Base-by-base conservation (phyloP, 2,113 vertebrate species). In the Thamnophis sirtalis region DNA sequence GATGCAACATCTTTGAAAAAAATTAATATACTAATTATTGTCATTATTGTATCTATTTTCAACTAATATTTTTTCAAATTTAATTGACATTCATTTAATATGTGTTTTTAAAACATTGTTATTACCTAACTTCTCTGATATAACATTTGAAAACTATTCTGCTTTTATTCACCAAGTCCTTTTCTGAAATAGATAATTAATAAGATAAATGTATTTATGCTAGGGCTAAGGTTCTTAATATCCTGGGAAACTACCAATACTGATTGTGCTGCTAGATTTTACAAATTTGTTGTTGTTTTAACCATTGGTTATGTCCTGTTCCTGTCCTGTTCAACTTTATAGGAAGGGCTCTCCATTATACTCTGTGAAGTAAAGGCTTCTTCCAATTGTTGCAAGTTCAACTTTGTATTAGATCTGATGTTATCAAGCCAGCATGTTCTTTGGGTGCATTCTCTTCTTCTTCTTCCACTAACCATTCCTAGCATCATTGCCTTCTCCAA, bases 1-100 rank as follows among this genome's bases (percentile, higher is more conserved):
- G 90, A 87, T 26, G 21, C 26, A 6, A n/a, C 56, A 4, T 10
- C 24, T 80, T 88, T 53, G 1, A 3, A 60, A 60, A 87, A 88
- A 92, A 87, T 15, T 58, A 89, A 6, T 2, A 84, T 28, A 10
- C 56, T 11, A 22, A 33, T 50, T 21, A 51, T 50, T 89, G 86
- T 56, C 0, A 68, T 0, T 0, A 3, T 91, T 80, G 17, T 80
- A 21, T 15, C 2, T 0, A 56, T 33, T 87, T 19, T 91, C 58
- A 86, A 87, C 54, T 51, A 5, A 93, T 63, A 33, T 9, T 24
- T 26, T 85, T 60, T 7, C 9, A 60, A n/a, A 43, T 24, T n/a
- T 86, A 11, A 49, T 24, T 73, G 0, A 53, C 38, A 11, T 3
- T 56, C 26, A 56, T 33, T 49, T 56, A 84, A 56, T 22, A 50